A percentile compares a stretch with the other conserved stretches of the same genome.
Conservation (phyloP, 2,113 vertebrate genomes). For the Struthio camelus region DNA sequence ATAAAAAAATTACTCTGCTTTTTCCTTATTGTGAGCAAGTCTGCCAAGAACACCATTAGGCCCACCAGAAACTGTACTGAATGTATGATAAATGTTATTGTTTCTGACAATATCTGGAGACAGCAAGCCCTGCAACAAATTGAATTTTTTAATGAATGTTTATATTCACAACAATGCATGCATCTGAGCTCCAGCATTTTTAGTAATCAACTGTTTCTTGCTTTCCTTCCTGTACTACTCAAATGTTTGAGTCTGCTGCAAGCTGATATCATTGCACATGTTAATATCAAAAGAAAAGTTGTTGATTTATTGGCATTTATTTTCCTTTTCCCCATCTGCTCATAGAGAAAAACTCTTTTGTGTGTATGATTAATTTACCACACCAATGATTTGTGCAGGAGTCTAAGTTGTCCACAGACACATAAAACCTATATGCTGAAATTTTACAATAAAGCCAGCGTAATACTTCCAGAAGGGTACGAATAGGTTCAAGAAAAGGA, state of each 20-base stretch:
- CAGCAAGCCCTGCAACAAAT: neutral
- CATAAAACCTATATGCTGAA: neutral
- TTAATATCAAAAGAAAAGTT: neutral
- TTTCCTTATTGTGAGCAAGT: neutral
- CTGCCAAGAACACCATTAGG: conserved; percentile 5
- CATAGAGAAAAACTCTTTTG: neutral
- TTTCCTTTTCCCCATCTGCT: neutral
- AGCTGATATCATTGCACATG: neutral
- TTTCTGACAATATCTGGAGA: neutral
- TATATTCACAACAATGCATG: neutral
- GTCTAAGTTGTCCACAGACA: neutral
- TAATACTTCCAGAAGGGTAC: neutral
- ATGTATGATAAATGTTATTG: neutral
- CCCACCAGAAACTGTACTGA: neutral
- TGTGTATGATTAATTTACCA: neutral
- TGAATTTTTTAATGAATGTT: conserved; percentile 12
- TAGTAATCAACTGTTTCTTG: conserved; percentile 20
- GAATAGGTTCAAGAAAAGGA: neutral
- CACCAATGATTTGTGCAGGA: neutral
- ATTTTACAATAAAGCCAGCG: neutral
- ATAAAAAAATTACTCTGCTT: neutral
- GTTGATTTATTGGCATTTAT: neutral
- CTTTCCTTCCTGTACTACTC: neutral
- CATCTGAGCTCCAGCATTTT: neutral
- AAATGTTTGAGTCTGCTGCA: neutral